phyloP scores from a whole-genome alignment of 1,140 invertebrate genomes.

The Apis cerana region DNA sequence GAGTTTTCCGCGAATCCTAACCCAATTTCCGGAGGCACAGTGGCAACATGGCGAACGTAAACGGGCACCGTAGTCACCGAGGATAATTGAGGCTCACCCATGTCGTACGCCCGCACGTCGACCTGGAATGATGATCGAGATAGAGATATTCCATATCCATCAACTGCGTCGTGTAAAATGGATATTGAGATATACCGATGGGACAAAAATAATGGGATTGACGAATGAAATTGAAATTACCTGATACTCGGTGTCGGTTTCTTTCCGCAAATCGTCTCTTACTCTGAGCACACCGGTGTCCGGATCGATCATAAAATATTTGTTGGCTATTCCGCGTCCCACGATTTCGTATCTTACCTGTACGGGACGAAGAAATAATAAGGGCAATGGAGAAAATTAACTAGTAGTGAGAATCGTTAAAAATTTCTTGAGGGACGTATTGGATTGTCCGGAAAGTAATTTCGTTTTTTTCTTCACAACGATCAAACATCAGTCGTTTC shows the following conservation, averaged over 20 bases:
- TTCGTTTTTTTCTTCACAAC: too few species aligned
- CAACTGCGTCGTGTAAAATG: too few species aligned
- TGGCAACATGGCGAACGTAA: constrained; percentile 90
- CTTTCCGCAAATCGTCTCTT: constrained; percentile 91
- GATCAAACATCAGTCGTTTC: too few species aligned
- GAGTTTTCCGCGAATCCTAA: constrained; percentile 91
- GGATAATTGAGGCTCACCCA: constrained; percentile 91
- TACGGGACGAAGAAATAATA: not conserved
- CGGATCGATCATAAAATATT: constrained; percentile 93
- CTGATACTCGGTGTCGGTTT: constrained; percentile 92
- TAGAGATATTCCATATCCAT: not conserved
- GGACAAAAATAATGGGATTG: too few species aligned
- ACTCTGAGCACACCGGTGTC: constrained; percentile 90
- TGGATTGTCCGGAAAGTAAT: too few species aligned
- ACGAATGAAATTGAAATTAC: constrained; percentile 54
- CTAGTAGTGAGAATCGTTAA: too few species aligned
- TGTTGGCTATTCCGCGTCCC: constrained; percentile 88
- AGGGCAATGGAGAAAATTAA: too few species aligned
- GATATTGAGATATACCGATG: too few species aligned
- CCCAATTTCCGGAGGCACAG: constrained; percentile 85
- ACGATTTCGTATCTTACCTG: constrained; percentile 90
- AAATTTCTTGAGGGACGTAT: too few species aligned
- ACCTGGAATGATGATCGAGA: constrained; percentile 81
- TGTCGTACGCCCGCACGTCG: constrained; percentile 92
- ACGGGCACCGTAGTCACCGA: constrained; percentile 90